Evolutionary conservation across 2,797 vertebrate species (phyloP).

Genomic region (Bufotes viridis): DNA sequence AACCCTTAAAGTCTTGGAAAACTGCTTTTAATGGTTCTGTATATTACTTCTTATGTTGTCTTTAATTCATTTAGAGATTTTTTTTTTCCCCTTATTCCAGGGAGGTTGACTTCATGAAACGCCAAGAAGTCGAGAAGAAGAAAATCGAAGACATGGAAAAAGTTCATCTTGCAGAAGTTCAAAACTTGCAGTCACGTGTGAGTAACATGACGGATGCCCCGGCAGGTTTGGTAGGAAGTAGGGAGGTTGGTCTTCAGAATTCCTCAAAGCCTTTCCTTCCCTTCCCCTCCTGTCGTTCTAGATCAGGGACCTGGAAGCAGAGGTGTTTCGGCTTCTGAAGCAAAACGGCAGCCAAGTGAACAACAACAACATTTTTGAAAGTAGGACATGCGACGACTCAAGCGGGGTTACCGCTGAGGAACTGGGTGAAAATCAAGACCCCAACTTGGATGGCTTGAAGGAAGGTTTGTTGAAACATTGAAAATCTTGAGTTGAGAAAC

Average conservation of each 20-base stretch:
- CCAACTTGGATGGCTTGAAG: conserved; percentile 73
- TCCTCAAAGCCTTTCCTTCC: neutral
- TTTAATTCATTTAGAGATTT: neutral
- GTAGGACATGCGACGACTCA: conserved; percentile 73
- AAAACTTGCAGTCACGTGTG: conserved; percentile 92
- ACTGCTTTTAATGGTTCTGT: too few species aligned
- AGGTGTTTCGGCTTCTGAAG: conserved; percentile 93
- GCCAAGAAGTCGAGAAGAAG: conserved; percentile 91
- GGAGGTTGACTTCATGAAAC: conserved; percentile 95
- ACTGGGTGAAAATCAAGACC: conserved; percentile 71
- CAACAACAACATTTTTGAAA: conserved; percentile 91
- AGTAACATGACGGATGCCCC: conserved; percentile 58
- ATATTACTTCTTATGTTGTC: too few species aligned
- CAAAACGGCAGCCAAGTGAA: conserved; percentile 95
- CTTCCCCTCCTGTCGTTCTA: conserved; percentile 67
- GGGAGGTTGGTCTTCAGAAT: neutral
- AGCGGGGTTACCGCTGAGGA: conserved; percentile 74
- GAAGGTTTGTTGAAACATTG: conserved; percentile 76
- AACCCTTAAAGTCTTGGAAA: too few species aligned
- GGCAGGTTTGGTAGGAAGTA: neutral
- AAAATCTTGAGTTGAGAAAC: conserved; percentile 50
- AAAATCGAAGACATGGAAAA: conserved; percentile 95
- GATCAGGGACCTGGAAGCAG: conserved; percentile 91
- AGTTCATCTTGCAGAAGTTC: conserved; percentile 89
- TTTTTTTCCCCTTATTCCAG: conserved; percentile 69